Conservation (phyloP, 1,140 invertebrate genomes). For the Varroa destructor region DNA sequence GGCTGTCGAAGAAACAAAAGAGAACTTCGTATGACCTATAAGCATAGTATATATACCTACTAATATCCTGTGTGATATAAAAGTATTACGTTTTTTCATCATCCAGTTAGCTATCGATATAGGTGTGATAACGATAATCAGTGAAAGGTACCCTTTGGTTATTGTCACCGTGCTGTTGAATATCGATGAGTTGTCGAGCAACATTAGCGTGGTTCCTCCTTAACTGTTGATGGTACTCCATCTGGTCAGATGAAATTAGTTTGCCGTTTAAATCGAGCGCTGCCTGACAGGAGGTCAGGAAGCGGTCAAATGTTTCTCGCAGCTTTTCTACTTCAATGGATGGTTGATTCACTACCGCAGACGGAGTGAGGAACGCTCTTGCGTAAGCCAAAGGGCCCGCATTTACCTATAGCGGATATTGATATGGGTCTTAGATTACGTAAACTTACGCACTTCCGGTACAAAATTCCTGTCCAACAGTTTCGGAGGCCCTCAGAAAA, state of each 20-base stretch:
- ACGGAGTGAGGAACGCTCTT: slow-evolving; percentile 61
- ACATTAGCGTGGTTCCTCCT: slow-evolving; percentile 71
- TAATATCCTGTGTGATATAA: too few species aligned
- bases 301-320: slow-evolving; percentile 39
- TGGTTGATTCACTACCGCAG: slow-evolving; percentile 47
- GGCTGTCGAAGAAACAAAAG: background rate
- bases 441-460: too few species aligned
- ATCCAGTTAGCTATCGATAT: too few species aligned
- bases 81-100: too few species aligned
- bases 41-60: too few species aligned
- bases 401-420: slow-evolving; percentile 52
- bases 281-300: slow-evolving; percentile 68
- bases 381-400: slow-evolving; percentile 87
- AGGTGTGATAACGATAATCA: too few species aligned
- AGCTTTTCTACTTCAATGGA: slow-evolving; percentile 53
- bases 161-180: slow-evolving; percentile 28
- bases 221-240: slow-evolving; percentile 72
- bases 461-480: too few species aligned
- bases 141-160: too few species aligned
- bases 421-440: background rate
- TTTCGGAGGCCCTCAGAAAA: too few species aligned
- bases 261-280: slow-evolving; percentile 72
- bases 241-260: slow-evolving; percentile 66
- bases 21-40: background rate
- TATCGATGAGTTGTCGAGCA: slow-evolving; percentile 54